phyloP scores from a whole-genome alignment of 2,888 invertebrate genomes.

The Aphidius colemani region DNA sequence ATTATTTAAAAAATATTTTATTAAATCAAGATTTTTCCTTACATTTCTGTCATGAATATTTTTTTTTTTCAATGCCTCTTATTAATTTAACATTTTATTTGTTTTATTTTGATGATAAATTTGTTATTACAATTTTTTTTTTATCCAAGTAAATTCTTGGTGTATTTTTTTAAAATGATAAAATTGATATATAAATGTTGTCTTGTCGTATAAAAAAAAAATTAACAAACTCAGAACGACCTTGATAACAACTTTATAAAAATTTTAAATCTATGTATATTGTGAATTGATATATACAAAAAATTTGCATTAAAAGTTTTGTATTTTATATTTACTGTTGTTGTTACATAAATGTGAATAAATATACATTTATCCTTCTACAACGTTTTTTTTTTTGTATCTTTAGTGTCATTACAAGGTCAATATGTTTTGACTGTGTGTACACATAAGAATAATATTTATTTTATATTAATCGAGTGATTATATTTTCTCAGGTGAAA shows the following conservation, averaged over 20 bases:
- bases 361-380: too few species aligned
- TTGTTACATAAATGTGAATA: too few species aligned
- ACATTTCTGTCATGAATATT: too few species aligned
- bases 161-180: too few species aligned
- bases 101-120: too few species aligned
- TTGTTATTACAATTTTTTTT: too few species aligned
- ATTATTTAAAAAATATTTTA: slow-evolving; percentile 7
- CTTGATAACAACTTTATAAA: slow-evolving; percentile 5
- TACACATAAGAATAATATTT: slow-evolving; percentile 2
- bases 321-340: neutral
- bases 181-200: too few species aligned
- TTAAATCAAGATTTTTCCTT: neutral
- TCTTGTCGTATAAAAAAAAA: too few species aligned
- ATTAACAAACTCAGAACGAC: neutral
- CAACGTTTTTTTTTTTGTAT: neutral
- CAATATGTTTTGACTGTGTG: slow-evolving; percentile 6
- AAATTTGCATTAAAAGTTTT: neutral
- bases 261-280: neutral
- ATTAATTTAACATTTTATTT: too few species aligned
- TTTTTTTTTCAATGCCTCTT: too few species aligned
- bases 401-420: neutral
- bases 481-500: too few species aligned
- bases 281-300: neutral
- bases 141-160: too few species aligned
- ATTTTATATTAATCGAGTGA: neutral